Evolutionary conservation across 1,140 invertebrate genomes (phyloP).

Genomic region (Batillaria attramentaria): DNA sequence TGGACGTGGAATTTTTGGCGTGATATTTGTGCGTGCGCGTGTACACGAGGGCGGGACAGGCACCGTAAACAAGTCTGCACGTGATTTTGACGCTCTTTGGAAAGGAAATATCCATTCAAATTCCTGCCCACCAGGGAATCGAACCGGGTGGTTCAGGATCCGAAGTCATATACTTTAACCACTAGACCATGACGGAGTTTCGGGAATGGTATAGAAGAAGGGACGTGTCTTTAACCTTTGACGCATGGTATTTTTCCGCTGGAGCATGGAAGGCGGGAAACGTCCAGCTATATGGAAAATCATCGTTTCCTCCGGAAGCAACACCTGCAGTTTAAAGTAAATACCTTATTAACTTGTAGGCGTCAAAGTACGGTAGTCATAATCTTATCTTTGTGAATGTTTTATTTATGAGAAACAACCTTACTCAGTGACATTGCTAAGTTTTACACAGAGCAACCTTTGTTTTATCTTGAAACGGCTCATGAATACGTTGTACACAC

Average conservation of each 20-base stretch:
- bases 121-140: not conserved
- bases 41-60: too few species aligned
- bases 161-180: too few species aligned
- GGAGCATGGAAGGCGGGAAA: constrained; percentile 9
- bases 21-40: too few species aligned
- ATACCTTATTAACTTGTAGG: not conserved
- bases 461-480: not conserved
- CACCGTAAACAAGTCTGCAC: too few species aligned
- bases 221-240: not conserved
- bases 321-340: not conserved
- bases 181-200: too few species aligned
- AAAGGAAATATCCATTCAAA: not conserved
- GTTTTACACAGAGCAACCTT: not conserved
- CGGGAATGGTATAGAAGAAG: not conserved
- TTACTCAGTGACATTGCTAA: too few species aligned
- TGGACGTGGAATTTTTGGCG: too few species aligned
- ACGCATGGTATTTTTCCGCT: not conserved
- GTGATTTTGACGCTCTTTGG: not conserved
- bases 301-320: not conserved
- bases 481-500: not conserved
- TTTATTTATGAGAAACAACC: too few species aligned
- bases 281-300: constrained; percentile 6
- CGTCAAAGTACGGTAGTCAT: not conserved
- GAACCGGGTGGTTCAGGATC: not conserved
- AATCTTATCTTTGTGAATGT: too few species aligned